phyloP scores from a whole-genome alignment of 2,888 invertebrate genomes.

The Limnephilus marmoratus region DNA sequence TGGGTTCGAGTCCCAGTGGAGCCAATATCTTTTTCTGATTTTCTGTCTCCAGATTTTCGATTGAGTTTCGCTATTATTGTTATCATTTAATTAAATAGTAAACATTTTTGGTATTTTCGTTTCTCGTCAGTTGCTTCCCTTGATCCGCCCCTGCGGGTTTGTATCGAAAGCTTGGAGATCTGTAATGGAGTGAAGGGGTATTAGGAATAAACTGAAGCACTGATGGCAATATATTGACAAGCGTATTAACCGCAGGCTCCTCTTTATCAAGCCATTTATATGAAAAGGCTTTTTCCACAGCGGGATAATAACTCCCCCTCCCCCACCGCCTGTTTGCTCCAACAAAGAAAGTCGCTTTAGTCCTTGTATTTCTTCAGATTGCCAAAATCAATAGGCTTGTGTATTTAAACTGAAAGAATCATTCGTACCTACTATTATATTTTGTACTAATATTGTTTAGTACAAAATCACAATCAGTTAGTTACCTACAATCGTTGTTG shows the following conservation, averaged over 20 bases:
- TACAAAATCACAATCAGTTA: background rate
- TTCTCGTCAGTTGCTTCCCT: background rate
- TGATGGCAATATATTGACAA: conserved; percentile 64
- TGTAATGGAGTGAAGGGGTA: conserved; percentile 51
- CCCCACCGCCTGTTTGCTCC: background rate
- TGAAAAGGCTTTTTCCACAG: conserved; percentile 43
- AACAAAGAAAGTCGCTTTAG: background rate
- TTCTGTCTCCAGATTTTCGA: too few relatives aligned
- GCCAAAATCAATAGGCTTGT: background rate
- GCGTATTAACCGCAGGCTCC: conserved; percentile 57
- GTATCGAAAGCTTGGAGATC: background rate
- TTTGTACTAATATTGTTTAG: too few relatives aligned
- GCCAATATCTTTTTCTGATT: too few relatives aligned
- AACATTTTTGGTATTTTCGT: too few relatives aligned
- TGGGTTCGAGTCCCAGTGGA: too few relatives aligned
- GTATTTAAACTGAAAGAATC: background rate
- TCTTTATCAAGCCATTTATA: conserved; percentile 53
- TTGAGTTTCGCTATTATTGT: too few relatives aligned
- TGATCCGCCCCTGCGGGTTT: background rate
- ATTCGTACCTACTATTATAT: background rate
- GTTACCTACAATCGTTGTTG: too few relatives aligned
- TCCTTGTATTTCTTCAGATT: background rate
- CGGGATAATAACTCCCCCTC: conserved; percentile 13
- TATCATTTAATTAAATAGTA: too few relatives aligned
- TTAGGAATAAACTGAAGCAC: conserved; percentile 60